Base-by-base conservation (phyloP, 2,888 invertebrate species). In the Drosophila emarginata region DNA sequence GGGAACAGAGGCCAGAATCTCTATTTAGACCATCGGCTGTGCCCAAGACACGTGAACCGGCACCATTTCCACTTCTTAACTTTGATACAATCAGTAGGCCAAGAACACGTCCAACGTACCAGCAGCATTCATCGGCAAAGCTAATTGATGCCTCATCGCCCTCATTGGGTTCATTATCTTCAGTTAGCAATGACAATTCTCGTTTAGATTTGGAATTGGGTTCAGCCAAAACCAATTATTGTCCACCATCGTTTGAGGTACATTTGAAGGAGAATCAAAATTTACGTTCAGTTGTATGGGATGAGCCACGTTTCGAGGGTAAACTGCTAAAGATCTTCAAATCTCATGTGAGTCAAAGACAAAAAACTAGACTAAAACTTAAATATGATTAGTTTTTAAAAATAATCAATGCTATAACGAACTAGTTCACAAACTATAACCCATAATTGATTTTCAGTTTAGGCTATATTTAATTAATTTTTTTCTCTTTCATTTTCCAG, bases 211-310 rank as follows among this genome's bases (percentile, higher is more conserved):
- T 45, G 12, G 45, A 45, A 45, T 68, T 81, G n/a, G 80, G 80
- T 6, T 62, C 80, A 4, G 78, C 77, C 14, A 39, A 60, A 0
- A 50, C 70, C 7, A 90, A 90, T 45, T 93, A 92, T 72, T 95
- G 95, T 85, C 95, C 95, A 0, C 90, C 92, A 51, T 94, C 94
- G 5, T 94, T 95, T 79, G 94, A 94, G 74, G 93, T 94, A 23
- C 90, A 92, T 15, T 88, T 95, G 58, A 90, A 91, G 53, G 91
- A 92, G 12, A 93, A 94, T 51, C 94, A 94, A 87, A 91, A 90
- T 0, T 92, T 93, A 61, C 92, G 93, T 26, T 92, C 93, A 50
- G 93, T 95, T 52, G 92, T 92, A 74, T 95, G 95, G 95, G 93
- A 93, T 50, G 95, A 95, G 78, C 95, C 95, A 1, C 90, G 92